Conservation (phyloP, 2,113 vertebrate genomes). For the Thamnophis sirtalis region DNA sequence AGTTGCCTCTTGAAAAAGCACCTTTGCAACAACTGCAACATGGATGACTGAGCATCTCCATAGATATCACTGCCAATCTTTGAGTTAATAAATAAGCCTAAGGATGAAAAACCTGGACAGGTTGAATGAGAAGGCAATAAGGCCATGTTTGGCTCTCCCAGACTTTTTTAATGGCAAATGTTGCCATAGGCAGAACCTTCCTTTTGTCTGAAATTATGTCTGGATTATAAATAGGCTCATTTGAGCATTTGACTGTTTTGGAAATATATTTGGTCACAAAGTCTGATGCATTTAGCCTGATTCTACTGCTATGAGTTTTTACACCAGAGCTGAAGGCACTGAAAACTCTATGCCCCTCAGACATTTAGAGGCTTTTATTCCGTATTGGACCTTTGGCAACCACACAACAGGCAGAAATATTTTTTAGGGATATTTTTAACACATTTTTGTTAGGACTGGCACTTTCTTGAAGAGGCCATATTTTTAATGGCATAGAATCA, state of each 20-base stretch:
- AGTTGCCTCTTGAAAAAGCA: too few relatives aligned
- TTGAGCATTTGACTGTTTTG: not conserved
- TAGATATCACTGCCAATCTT: not conserved
- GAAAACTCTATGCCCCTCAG: not conserved
- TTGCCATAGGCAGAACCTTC: not conserved
- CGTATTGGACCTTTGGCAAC: constrained; percentile 6
- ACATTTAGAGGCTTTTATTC: not conserved
- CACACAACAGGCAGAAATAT: constrained; percentile 22
- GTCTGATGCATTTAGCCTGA: not conserved
- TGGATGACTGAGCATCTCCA: too few relatives aligned
- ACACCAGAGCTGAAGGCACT: not conserved
- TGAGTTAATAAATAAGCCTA: not conserved
- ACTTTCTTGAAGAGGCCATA: constrained; percentile 37
- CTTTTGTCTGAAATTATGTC: not conserved
- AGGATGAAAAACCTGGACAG: not conserved
- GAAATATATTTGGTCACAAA: not conserved
- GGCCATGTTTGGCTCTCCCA: not conserved
- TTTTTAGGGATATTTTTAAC: not conserved
- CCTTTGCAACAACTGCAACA: too few relatives aligned
- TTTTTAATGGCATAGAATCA: constrained; percentile 34
- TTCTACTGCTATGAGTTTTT: not conserved
- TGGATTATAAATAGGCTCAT: not conserved
- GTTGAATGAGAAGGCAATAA: not conserved
- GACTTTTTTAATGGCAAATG: not conserved
- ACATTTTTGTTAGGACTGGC: constrained; percentile 26